These are phyloP conservation scores for Penaeus chinensis DNA, from an alignment of 1,140 invertebrate genomes.

Conservation along the genomic window DNA sequence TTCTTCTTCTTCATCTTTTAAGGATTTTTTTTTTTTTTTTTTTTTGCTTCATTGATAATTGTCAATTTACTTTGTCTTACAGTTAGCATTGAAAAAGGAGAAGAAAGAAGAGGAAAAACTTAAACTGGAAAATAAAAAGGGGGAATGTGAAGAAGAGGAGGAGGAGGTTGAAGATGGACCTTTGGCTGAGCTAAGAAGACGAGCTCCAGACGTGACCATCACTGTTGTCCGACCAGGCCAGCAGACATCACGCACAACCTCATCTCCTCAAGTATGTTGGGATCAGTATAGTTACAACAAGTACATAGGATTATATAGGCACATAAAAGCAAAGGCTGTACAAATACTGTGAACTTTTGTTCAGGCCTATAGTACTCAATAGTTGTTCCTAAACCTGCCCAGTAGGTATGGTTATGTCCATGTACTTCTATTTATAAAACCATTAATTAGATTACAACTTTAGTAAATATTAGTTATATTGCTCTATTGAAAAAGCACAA, in stretches of 20 bases:
- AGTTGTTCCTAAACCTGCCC: too few species aligned
- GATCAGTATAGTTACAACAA: neutral
- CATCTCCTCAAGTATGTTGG: constrained; percentile 27
- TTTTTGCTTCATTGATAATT: too few species aligned
- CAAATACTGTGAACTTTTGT: neutral
- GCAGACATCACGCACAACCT: constrained; percentile 35
- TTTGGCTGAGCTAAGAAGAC: constrained; percentile 56
- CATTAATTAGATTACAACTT: too few species aligned
- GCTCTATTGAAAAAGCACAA: too few species aligned
- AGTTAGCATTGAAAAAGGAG: constrained; percentile 43
- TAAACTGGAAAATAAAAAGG: constrained; percentile 46
- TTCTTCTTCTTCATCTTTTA: neutral
- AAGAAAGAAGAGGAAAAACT: constrained; percentile 45
- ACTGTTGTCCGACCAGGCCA: constrained; percentile 62
- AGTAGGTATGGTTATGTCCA: too few species aligned
- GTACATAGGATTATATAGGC: too few species aligned
- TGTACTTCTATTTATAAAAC: too few species aligned
- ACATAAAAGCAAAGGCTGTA: neutral
- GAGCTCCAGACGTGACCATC: constrained; percentile 69
- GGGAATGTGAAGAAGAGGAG: constrained; percentile 31
- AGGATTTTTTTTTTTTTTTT: neutral
- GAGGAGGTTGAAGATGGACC: constrained; percentile 62
- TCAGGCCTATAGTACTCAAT: too few species aligned
- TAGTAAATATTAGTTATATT: too few species aligned
- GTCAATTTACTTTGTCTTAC: neutral